A percentile compares a stretch with the other conserved stretches of the same genome.
These are phyloP conservation scores for Gymnogyps californianus DNA, from an alignment of 2,113 vertebrate genomes.

Conservation along the genomic window DNA sequence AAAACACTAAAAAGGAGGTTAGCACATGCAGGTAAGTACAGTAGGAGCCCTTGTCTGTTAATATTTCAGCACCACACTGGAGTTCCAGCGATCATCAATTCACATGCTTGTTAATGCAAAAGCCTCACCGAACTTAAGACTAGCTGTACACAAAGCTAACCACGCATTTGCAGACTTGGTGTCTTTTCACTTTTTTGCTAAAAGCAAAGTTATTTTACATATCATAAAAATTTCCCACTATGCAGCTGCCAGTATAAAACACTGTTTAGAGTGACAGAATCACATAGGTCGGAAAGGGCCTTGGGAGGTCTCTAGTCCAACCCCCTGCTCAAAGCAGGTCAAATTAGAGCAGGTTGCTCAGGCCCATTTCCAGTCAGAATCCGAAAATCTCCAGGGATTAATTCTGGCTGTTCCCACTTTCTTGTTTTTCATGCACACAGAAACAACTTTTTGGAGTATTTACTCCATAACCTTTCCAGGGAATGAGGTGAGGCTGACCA, in stretches of 20 bases:
- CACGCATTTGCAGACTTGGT: background rate
- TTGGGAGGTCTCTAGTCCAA: background rate
- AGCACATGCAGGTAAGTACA: background rate
- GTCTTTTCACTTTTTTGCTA: background rate
- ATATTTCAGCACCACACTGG: background rate
- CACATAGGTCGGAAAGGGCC: background rate
- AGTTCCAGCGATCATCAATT: background rate
- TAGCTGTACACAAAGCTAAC: background rate
- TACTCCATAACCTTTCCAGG: no score
- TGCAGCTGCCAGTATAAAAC: background rate
- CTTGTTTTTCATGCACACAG: no score
- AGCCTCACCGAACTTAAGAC: background rate
- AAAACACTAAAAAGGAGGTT: background rate
- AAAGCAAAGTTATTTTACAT: background rate
- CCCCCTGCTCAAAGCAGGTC: no score
- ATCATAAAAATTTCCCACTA: background rate
- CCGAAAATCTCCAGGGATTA: no score
- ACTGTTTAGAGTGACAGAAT: background rate
- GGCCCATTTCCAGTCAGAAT: no score
- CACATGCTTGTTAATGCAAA: background rate
- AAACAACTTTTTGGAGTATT: no score
- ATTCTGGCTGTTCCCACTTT: no score
- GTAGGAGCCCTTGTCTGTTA: background rate
- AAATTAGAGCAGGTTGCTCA: no score
- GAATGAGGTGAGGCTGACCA: no score